These are phyloP conservation scores for Nyctalus aviator DNA, from an alignment of 2,797 vertebrate genomes.

Conservation along the genomic window DNA sequence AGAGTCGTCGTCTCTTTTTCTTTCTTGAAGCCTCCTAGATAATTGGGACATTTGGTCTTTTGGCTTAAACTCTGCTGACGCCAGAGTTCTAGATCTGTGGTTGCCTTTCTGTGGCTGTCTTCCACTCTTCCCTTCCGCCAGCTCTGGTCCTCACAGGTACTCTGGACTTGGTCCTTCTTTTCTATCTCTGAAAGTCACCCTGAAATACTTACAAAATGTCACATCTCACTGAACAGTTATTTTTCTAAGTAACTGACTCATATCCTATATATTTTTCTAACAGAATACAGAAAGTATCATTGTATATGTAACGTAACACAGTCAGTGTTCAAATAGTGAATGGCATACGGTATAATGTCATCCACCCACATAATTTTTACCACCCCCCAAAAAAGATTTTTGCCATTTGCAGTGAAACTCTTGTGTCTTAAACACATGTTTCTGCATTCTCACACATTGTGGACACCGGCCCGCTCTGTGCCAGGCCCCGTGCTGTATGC, in stretches of 20 bases:
- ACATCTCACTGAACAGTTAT: neutral
- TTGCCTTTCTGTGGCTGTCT: slow-evolving; percentile 12
- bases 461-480: neutral
- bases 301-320: slow-evolving; percentile 16
- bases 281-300: slow-evolving; percentile 2
- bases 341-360: neutral
- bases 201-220: slow-evolving; percentile 23
- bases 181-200: neutral
- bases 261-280: slow-evolving; percentile 14
- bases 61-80: slow-evolving; percentile 78
- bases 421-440: neutral
- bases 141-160: neutral
- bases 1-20: slow-evolving; percentile 67
- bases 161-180: slow-evolving; percentile 7
- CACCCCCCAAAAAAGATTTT: neutral
- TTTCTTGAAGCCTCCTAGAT: slow-evolving; percentile 65
- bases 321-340: slow-evolving; percentile 10
- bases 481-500: neutral
- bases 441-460: neutral
- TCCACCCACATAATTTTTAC: neutral
- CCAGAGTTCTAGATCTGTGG: neutral
- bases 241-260: slow-evolving; percentile 16
- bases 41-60: slow-evolving; percentile 77
- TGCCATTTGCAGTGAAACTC: neutral
- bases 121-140: neutral